Base-by-base conservation (phyloP, 2,888 invertebrate genomes). In the Incurvaria masculella region DNA sequence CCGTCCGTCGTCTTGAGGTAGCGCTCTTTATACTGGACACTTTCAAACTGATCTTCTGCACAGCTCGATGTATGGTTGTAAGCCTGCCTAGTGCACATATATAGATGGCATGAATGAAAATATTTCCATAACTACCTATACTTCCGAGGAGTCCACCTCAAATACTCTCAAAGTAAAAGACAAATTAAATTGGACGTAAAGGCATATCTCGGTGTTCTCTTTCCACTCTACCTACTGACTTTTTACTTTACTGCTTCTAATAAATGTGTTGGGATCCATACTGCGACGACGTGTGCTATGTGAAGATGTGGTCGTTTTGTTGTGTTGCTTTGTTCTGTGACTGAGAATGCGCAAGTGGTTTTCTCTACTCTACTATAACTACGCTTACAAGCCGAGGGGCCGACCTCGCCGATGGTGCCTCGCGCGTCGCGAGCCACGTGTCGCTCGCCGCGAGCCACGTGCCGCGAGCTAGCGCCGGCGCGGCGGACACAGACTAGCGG, bases 321-420 rank as follows among this genome's bases (percentile, higher is more conserved):
- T 68, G 74, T 76, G 76, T 78, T 78, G 78, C 78, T 78, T 78
- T 78, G 78, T 78, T 78, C 72, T 65, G 72, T 73, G 69, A 66
- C 62, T 63, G 65, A 63, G 64, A 64, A 61, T 66, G 65, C 65
- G 71, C 69, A 33, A 33, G 33, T n/a, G 33, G 33, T 33, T 33
- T 8, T 33, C 33, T 33, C 11, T 14, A 33, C 33, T 23, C 23
- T 33, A 33, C 33, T 33, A n/a, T n/a, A n/a, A n/a, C n/a, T n/a
- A 33, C 8, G 33, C 33, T 33, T 33, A 11, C 33, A 11, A 14
- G 33, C 14, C 14, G 33, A 33, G 33, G 33, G 33, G 33, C 33
- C 14, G 14, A 14, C 33, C 11, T 33, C 33, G 14, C 33, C 33
- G 8, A n/a, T 33, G 33, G 66, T 62, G 66, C 56, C 61, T 66